These are phyloP conservation scores for Aleadryas rufinucha DNA, from an alignment of 2,113 vertebrate genomes.

Conservation along the genomic window DNA sequence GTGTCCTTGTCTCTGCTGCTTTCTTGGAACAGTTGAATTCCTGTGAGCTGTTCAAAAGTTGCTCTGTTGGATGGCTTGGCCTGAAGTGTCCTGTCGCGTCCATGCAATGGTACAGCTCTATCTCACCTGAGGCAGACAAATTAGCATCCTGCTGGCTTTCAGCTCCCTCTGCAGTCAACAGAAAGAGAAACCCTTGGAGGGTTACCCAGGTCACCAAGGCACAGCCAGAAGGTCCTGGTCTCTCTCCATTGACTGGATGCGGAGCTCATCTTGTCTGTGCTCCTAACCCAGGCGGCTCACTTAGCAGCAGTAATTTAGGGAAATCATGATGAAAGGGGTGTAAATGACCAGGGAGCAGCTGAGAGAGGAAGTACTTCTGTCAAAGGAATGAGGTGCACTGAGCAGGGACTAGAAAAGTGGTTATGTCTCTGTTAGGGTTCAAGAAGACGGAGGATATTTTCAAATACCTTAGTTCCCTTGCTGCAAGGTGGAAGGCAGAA, in stretches of 20 bases:
- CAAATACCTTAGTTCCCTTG: neutral
- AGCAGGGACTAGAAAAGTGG: neutral
- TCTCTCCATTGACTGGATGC: neutral
- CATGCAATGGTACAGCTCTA: neutral
- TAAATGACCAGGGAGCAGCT: neutral
- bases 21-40: neutral
- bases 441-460: neutral
- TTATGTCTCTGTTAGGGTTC: neutral
- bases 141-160: constrained; percentile 39
- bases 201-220: neutral
- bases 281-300: neutral
- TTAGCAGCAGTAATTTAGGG: neutral
- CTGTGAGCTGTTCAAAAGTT: neutral
- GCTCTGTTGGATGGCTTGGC: neutral
- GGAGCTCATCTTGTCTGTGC: neutral
- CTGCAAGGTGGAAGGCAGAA: neutral
- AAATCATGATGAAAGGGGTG: neutral
- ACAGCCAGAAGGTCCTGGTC: neutral
- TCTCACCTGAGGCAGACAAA: neutral
- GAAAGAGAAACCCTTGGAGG: neutral
- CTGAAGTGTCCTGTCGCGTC: neutral
- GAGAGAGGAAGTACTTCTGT: neutral
- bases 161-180: constrained; percentile 61
- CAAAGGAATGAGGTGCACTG: neutral
- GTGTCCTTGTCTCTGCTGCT: neutral